phyloP scores from a whole-genome alignment of 2,113 vertebrate species.

The Phylloscopus trochiloides region DNA sequence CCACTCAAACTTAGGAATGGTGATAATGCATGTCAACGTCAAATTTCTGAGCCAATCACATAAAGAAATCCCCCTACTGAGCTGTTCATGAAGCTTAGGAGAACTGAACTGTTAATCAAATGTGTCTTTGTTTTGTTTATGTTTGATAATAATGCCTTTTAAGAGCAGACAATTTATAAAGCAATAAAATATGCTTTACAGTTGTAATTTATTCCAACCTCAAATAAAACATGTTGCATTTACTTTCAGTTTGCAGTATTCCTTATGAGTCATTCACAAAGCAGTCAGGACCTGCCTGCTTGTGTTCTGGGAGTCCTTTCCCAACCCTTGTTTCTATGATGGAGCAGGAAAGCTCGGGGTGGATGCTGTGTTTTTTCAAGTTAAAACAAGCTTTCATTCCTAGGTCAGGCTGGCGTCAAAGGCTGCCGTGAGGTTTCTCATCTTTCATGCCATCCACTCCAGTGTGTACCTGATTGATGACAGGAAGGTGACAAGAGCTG shows the following conservation, averaged over 20 bases:
- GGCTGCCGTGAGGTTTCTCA: neutral
- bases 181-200: conserved; percentile 58
- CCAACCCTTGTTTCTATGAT: neutral
- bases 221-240: conserved; percentile 58
- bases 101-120: conserved; percentile 37
- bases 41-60: neutral
- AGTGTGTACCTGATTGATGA: neutral
- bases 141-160: conserved; percentile 58
- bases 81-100: conserved; percentile 15
- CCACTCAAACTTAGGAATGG: neutral
- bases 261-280: neutral
- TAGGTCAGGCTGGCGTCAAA: neutral
- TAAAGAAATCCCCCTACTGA: conserved; percentile 21
- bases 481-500: neutral
- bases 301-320: neutral
- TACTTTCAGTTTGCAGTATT: neutral
- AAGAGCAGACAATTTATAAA: conserved; percentile 54
- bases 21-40: conserved; percentile 1
- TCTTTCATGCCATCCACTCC: rapidly evolving
- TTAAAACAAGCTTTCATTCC: neutral
- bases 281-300: neutral
- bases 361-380: neutral
- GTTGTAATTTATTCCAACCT: conserved; percentile 64
- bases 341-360: neutral
- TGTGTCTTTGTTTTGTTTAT: conserved; percentile 47